phyloP scores from a whole-genome alignment of 2,888 invertebrate species.

The Trachelus iudaicus region DNA sequence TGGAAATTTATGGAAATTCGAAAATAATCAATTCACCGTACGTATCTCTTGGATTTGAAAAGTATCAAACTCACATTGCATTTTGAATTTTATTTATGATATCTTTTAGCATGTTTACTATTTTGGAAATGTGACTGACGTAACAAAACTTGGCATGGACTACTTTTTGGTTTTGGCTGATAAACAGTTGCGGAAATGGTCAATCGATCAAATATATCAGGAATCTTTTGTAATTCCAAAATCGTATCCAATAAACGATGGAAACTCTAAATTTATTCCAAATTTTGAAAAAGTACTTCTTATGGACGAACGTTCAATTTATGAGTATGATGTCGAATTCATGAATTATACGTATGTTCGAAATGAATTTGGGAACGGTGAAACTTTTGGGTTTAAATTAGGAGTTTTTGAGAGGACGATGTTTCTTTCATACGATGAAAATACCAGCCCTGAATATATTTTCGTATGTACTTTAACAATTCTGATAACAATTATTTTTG shows the following conservation, averaged over 20 bases:
- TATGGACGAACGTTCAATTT: slow-evolving; percentile 22
- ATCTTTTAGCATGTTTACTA: slow-evolving; percentile 39
- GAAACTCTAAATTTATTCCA: slow-evolving; percentile 28
- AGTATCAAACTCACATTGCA: slow-evolving; percentile 6
- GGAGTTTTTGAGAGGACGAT: slow-evolving; percentile 41
- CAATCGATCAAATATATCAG: slow-evolving; percentile 26
- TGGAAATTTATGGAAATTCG: slow-evolving; percentile 65
- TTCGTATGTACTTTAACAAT: slow-evolving; percentile 41
- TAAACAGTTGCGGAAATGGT: slow-evolving; percentile 29
- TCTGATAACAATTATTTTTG: neutral
- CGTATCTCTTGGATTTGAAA: slow-evolving; percentile 19
- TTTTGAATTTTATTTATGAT: slow-evolving; percentile 6
- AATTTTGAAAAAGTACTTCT: slow-evolving; percentile 29
- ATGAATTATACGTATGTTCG: neutral
- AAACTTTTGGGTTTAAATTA: slow-evolving; percentile 36
- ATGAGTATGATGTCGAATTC: slow-evolving; percentile 24
- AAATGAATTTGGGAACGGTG: slow-evolving; percentile 11
- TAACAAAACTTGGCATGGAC: slow-evolving; percentile 31
- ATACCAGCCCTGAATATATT: slow-evolving; percentile 40
- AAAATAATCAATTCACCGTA: slow-evolving; percentile 53
- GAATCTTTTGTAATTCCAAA: slow-evolving; percentile 12
- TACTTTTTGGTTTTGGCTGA: slow-evolving; percentile 32
- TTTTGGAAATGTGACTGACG: slow-evolving; percentile 39
- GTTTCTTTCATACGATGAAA: slow-evolving; percentile 40
- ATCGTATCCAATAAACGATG: slow-evolving; percentile 16